These are phyloP conservation scores for Sitobion miscanthi DNA, from an alignment of 1,140 invertebrate genomes.

Conservation along the genomic window DNA sequence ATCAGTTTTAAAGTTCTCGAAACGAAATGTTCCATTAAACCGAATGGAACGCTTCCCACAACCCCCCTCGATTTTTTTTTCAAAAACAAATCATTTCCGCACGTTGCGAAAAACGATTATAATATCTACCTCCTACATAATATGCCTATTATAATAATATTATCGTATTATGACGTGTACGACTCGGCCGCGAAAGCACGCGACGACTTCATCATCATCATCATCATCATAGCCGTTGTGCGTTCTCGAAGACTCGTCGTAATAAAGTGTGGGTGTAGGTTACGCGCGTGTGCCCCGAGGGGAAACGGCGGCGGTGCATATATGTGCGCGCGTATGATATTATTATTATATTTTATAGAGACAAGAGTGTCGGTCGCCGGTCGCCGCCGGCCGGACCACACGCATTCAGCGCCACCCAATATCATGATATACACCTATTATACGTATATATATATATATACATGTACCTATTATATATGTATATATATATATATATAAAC, in stretches of 20 bases:
- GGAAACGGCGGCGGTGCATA: background rate
- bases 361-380: conserved; percentile 48
- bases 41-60: too few relatives aligned
- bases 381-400: conserved; percentile 48
- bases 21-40: too few relatives aligned
- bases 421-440: background rate
- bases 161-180: too few relatives aligned
- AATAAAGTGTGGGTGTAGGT: conserved; percentile 51
- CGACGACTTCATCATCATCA: background rate
- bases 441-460: background rate
- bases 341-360: conserved; percentile 25
- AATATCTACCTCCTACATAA: too few relatives aligned
- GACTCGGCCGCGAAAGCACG: background rate
- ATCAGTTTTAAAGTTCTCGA: background rate
- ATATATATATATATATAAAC: background rate
- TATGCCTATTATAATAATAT: too few relatives aligned
- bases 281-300: background rate
- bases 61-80: background rate
- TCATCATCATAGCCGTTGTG: too few relatives aligned
- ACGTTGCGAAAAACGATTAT: background rate
- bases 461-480: background rate
- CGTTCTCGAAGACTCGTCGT: background rate
- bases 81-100: background rate
- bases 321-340: background rate
- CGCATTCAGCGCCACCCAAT: conserved; percentile 56